These are phyloP conservation scores for Prionace glauca DNA, from an alignment of 2,797 vertebrate genomes.

Conservation along the genomic window DNA sequence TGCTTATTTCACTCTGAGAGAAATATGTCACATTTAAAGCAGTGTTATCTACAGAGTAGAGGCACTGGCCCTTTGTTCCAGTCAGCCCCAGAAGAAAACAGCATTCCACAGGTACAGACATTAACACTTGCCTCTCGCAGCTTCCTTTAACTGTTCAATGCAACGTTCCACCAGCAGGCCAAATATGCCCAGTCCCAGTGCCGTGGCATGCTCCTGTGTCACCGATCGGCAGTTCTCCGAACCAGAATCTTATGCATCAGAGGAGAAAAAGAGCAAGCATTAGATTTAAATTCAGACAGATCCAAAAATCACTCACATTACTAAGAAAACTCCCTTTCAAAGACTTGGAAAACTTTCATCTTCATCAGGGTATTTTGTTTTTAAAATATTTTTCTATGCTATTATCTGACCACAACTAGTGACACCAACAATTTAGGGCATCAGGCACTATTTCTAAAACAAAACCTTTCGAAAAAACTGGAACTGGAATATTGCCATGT, in stretches of 20 bases:
- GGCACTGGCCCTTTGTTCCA: neutral
- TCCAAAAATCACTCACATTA: neutral
- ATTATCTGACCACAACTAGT: neutral
- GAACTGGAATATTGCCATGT: neutral
- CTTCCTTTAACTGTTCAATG: conserved; percentile 71
- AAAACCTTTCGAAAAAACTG: neutral
- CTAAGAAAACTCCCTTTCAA: neutral
- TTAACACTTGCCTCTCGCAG: conserved; percentile 55
- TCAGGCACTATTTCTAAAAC: neutral
- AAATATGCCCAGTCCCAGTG: conserved; percentile 87
- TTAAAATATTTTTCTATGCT: neutral
- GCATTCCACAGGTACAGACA: neutral
- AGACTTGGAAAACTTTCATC: neutral
- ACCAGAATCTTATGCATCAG: conserved; percentile 51
- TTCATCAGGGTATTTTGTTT: neutral
- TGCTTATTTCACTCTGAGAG: neutral
- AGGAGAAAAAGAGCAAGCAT: neutral
- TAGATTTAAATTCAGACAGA: neutral
- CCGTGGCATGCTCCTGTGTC: conserved; percentile 83
- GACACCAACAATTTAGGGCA: neutral
- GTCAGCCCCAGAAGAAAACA: neutral
- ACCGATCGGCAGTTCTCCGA: conserved; percentile 74
- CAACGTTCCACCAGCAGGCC: conserved; percentile 82
- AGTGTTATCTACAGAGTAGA: neutral
- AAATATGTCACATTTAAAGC: neutral